Base-by-base conservation (phyloP, 1,140 invertebrate genomes). In the Drosophila ercepeae region DNA sequence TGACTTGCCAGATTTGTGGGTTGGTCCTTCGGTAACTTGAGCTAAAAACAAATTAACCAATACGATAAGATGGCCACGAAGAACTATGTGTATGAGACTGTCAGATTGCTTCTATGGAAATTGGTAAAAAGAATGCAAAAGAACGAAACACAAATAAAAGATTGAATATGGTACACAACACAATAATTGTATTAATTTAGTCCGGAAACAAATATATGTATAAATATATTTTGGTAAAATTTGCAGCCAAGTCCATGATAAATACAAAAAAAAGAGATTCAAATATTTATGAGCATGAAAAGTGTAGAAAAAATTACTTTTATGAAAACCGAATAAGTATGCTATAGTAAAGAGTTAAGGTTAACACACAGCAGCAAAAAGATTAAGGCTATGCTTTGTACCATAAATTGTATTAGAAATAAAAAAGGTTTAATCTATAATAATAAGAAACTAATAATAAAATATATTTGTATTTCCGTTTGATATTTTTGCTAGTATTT, bases 11-110 rank as follows among this genome's bases (percentile, higher is more conserved):
- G 41, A 52, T 29, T 39, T 48, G 36, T 39, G 53, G 48, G 32
- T 13, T 11, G 44, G 29, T 19, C 32, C 23, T 34, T 21, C 8
- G 27, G 21, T 25, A 64, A 32, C 61, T 21, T 32, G 39, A 51
- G 61, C 63, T 34, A 13, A 19, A 7, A 36, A 18, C 18, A 50
- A 45, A 73, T 44, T 19, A 73, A 39, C 19, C 53, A 21, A 25
- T 18, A 5, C 1, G 21, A 51, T 36, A 39, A 54, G 36, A 14
- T 6, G 13, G 36, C 13, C 39, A 18, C 29, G 16, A 61, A 39
- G 59, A 61, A 60, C 32, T 57, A 75, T 63, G 69, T 69, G 69
- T 41, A 78, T 67, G 79, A 88, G 76, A 88, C 72, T 81, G 76
- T 46, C 64, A 72, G 64, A 50, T 55, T 52, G 53, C 34, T 23